Percentiles rank a stretch among this genome's conserved stretches.
Evolutionary conservation across 2,797 vertebrate genomes (phyloP).

Genomic region (Trichosurus vulpecula): DNA sequence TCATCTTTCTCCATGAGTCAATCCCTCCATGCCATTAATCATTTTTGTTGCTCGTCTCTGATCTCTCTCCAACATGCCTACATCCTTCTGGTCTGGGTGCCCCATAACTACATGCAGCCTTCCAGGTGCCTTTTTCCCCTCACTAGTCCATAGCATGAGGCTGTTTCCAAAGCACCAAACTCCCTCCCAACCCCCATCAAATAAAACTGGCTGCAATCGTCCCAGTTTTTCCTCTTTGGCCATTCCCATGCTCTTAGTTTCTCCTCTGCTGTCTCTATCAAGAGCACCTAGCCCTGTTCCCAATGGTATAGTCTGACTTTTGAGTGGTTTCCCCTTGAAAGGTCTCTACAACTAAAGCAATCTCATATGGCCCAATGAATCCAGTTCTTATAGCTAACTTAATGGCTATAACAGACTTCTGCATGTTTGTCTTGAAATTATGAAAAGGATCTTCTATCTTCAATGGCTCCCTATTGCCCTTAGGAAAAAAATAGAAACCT

Average conservation of each 20-base stretch:
- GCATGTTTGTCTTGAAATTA: neutral
- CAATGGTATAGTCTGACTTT: neutral
- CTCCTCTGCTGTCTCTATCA: neutral
- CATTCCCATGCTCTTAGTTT: neutral
- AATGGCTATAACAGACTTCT: neutral
- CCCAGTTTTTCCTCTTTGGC: too few species aligned
- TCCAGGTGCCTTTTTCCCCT: slow-evolving; percentile 14
- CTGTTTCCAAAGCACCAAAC: slow-evolving; percentile 1
- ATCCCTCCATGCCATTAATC: slow-evolving; percentile 67
- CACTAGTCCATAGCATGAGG: slow-evolving; percentile 21
- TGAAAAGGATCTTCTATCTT: neutral
- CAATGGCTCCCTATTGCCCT: neutral
- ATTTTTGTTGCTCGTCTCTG: slow-evolving; percentile 64
- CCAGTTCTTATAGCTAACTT: neutral
- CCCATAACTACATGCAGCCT: slow-evolving; percentile 57
- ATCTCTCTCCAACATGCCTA: slow-evolving; percentile 69
- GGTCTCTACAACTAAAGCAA: neutral
- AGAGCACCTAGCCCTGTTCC: neutral
- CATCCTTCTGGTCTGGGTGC: slow-evolving; percentile 50
- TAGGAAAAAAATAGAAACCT: neutral
- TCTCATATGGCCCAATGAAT: neutral
- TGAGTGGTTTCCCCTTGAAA: neutral
- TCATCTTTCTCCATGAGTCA: slow-evolving; percentile 77
- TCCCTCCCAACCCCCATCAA: neutral
- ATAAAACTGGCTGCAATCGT: slow-evolving; percentile 3